Evolutionary conservation across 1,140 invertebrate species (phyloP).

Genomic region (Ctenoplectra terminalis): DNA sequence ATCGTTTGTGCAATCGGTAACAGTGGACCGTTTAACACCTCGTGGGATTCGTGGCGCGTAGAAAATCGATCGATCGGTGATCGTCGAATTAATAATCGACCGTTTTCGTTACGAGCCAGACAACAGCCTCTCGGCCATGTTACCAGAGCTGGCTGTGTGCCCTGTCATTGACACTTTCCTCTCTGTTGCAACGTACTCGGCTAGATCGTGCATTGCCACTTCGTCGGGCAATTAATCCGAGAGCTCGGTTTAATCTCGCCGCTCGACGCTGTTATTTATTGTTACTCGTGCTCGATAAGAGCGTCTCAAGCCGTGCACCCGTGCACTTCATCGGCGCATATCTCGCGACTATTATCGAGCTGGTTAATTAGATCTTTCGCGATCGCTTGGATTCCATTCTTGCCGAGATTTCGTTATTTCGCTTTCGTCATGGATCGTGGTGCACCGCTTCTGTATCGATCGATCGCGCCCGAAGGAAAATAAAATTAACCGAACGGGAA

Average conservation of each 20-base stretch:
- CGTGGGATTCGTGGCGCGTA: conserved; percentile 5
- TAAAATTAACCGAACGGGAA: neutral
- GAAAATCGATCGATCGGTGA: conserved; percentile 7
- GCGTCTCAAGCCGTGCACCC: conserved; percentile 7
- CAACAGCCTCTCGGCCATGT: neutral
- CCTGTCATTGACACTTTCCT: conserved; percentile 24
- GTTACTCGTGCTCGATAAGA: conserved; percentile 27
- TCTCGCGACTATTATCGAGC: conserved; percentile 28
- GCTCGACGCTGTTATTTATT: conserved; percentile 36
- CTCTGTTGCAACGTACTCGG: neutral
- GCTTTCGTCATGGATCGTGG: conserved; percentile 35
- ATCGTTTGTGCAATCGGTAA: neutral
- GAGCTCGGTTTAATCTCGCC: conserved; percentile 27
- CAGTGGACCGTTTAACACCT: neutral
- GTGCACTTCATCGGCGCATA: conserved; percentile 25
- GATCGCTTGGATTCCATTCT: neutral
- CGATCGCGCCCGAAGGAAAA: neutral
- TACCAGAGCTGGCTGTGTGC: neutral
- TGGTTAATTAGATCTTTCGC: conserved; percentile 34
- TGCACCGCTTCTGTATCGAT: neutral
- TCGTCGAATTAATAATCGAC: conserved; percentile 20
- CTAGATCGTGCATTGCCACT: conserved; percentile 32
- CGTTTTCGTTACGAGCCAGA: neutral
- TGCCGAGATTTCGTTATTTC: neutral
- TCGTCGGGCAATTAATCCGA: conserved; percentile 36